Base-by-base conservation (phyloP, 2,888 invertebrate genomes). In the Campoplex capitator region DNA sequence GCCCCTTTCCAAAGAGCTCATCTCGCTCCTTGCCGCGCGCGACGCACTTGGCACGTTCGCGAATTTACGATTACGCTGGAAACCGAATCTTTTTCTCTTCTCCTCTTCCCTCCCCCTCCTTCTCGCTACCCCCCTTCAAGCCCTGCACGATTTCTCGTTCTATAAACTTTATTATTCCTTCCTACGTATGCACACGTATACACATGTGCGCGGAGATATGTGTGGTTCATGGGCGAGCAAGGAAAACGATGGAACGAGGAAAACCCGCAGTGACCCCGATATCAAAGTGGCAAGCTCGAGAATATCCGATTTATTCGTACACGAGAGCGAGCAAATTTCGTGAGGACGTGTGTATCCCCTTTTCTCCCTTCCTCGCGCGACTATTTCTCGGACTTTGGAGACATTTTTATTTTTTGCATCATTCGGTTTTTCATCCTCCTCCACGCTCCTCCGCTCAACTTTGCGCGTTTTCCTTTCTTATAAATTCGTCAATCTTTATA, bases 41-140 rank as follows among this genome's bases (percentile, higher is more conserved):
- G 71, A 84, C 83, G 84, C 79, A 88, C 88, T 89, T 89, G 89
- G 89, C 89, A 89, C 89, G 88, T 88, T 88, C 74, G 84, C 82
- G 87, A 88, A 89, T 89, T 89, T 89, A 89, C 89, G 88, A 89
- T 88, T 89, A 88, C 80, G 83, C 71, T 87, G 78, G 75, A 84
- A 83, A 87, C 84, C 65, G 70, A 74, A 35, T 74, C 42, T 70
- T 67, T 45, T 51, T 3, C 56, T 58, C 38, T 42, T 16, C 45
- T 23, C 9, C 7, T 68, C 11, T 42, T 3, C 28, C 62, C 16
- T 42, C 48, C 6, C 18, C 45, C 71, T 42, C 7, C 42, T 7
- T 6, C 8, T 45, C 51, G 16, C 18, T 48, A 3, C 1, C 18
- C 18, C 51, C 7, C 32, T 62, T 3, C 23, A 62, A 13, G 8